A percentile compares a stretch with the other conserved stretches of the same genome.
phyloP scores from a whole-genome alignment of 92 coral and sea anemone genomes.

The Epizoanthus scotinus region DNA sequence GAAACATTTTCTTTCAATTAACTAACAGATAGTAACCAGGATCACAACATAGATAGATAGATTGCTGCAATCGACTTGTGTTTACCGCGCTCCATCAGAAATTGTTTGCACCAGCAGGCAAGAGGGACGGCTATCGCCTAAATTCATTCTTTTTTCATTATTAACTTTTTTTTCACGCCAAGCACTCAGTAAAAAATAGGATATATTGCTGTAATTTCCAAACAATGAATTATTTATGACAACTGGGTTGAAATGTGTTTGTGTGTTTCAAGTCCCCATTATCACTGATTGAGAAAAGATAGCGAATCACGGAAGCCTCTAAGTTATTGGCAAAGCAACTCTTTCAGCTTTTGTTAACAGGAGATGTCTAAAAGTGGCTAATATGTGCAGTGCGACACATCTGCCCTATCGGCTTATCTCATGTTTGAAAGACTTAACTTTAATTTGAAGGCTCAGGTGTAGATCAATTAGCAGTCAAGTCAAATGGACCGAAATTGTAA shows the following conservation, averaged over 20 bases:
- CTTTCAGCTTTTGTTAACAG: background rate
- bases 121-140: background rate
- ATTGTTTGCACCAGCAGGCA: conserved; percentile 1
- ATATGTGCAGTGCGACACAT: background rate
- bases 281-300: background rate
- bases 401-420: background rate
- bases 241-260: conserved; percentile 4
- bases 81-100: background rate
- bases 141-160: conserved; percentile 3
- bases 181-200: background rate
- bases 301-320: background rate
- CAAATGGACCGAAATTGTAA: conserved; percentile 7
- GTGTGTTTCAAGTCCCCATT: conserved; percentile 19
- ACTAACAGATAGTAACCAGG: background rate
- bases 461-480: conserved; percentile 5
- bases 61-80: background rate
- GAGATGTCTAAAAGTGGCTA: background rate
- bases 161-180: conserved; percentile 31
- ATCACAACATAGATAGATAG: background rate
- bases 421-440: background rate
- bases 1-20: conserved; percentile 4
- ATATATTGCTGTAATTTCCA: conserved; percentile 12
- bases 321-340: conserved; percentile 3
- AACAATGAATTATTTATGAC: conserved; percentile 12
- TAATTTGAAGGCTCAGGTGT: background rate